These are phyloP conservation scores for Hetaerina titia DNA, from an alignment of 2,888 invertebrate species.

Conservation along the genomic window DNA sequence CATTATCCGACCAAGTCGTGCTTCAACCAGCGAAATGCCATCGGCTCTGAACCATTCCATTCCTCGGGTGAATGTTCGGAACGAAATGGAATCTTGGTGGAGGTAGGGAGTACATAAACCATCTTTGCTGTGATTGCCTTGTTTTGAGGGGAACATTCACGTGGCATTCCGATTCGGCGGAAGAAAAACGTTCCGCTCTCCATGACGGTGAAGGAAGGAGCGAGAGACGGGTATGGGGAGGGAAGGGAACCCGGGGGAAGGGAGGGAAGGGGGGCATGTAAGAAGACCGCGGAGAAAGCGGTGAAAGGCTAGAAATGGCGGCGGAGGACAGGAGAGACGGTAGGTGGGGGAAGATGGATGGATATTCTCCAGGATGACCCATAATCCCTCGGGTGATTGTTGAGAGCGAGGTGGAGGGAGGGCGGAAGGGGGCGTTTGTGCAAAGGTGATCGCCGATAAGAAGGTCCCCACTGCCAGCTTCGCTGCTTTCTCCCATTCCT, in stretches of 20 bases:
- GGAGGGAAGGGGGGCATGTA: not conserved
- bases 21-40: not conserved
- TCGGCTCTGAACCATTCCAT: not conserved
- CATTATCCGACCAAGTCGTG: not conserved
- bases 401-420: not conserved
- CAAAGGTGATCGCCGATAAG: constrained; percentile 27
- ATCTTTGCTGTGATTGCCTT: not conserved
- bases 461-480: not conserved
- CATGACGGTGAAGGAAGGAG: not conserved
- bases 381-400: constrained; percentile 16
- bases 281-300: not conserved
- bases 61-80: not conserved
- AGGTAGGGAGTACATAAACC: not conserved
- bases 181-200: not conserved
- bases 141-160: not conserved
- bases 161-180: not conserved
- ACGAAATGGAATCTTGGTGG: not conserved
- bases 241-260: not conserved
- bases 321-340: not conserved
- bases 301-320: not conserved
- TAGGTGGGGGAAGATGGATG: not conserved
- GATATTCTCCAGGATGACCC: constrained; percentile 25
- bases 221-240: not conserved
- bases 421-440: not conserved
- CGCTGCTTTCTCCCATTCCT: constrained; percentile 5